Evolutionary conservation across 1,140 invertebrate genomes (phyloP).

Genomic region (Rhagoletis pomonella): DNA sequence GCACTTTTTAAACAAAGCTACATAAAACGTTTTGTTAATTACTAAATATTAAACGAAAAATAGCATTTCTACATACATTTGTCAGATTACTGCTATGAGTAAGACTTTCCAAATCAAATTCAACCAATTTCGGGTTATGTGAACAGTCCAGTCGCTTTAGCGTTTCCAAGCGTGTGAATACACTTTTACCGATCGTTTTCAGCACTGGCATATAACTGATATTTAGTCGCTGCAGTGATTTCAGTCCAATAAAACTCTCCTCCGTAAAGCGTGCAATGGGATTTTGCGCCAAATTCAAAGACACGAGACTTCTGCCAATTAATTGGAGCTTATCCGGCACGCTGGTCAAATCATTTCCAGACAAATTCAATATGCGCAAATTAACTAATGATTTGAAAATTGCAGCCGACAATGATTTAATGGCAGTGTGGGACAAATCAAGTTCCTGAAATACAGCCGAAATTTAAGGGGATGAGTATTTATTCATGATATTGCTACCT

Average conservation of each 20-base stretch:
- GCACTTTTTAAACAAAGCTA: too few relatives aligned
- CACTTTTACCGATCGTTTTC: conserved; percentile 75
- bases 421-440: conserved; percentile 77
- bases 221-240: conserved; percentile 76
- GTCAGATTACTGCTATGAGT: conserved; percentile 62
- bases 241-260: conserved; percentile 77
- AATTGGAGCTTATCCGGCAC: conserved; percentile 76
- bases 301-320: conserved; percentile 75
- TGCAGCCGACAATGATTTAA: conserved; percentile 75
- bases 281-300: conserved; percentile 78
- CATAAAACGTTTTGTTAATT: background rate
- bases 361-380: conserved; percentile 76
- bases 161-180: conserved; percentile 75
- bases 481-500: conserved; percentile 64
- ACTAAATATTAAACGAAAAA: background rate
- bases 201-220: conserved; percentile 77
- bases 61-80: conserved; percentile 52
- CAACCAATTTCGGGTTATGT: conserved; percentile 65
- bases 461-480: background rate
- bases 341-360: conserved; percentile 77
- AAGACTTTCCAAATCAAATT: conserved; percentile 63
- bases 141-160: conserved; percentile 65
- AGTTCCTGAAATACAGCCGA: conserved; percentile 73
- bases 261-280: conserved; percentile 76
- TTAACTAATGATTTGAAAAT: conserved; percentile 74